These are phyloP conservation scores for Nasonia vitripennis DNA, from an alignment of 1,140 invertebrate species.

Conservation along the genomic window DNA sequence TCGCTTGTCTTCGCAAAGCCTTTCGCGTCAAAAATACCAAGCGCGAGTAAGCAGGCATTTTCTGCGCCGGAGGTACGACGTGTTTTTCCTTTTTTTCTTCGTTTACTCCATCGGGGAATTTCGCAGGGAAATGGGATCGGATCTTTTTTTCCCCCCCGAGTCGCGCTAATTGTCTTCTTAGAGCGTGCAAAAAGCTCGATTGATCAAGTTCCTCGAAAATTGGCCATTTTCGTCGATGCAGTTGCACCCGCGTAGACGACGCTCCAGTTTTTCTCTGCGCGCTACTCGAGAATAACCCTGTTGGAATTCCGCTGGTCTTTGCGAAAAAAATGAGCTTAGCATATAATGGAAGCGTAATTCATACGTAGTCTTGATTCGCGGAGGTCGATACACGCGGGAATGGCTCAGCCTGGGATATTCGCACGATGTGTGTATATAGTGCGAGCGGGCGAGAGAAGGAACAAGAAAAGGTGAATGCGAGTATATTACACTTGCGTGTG, in stretches of 20 bases:
- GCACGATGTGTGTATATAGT: background rate
- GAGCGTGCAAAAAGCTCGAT: background rate
- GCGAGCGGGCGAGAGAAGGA: background rate
- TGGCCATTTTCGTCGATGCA: too few species aligned
- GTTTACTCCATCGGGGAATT: background rate
- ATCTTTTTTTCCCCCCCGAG: background rate
- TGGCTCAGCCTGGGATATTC: slow-evolving; percentile 31
- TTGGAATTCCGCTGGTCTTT: background rate
- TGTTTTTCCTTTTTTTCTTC: background rate
- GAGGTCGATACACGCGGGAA: background rate
- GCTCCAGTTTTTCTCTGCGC: background rate
- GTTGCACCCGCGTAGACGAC: background rate
- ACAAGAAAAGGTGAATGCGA: background rate
- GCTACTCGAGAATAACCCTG: background rate
- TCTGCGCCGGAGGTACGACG: background rate
- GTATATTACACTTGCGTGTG: background rate
- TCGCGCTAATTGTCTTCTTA: background rate
- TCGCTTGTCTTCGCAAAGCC: background rate
- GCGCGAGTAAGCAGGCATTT: background rate
- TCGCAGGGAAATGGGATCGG: background rate
- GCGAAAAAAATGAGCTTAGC: background rate
- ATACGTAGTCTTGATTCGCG: background rate
- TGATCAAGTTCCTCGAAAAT: too few species aligned
- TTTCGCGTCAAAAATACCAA: slow-evolving; percentile 20
- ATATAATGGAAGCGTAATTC: slow-evolving; percentile 34